Evolutionary conservation across 1,140 invertebrate genomes (phyloP).

Genomic region (Melipona quadrifasciata): DNA sequence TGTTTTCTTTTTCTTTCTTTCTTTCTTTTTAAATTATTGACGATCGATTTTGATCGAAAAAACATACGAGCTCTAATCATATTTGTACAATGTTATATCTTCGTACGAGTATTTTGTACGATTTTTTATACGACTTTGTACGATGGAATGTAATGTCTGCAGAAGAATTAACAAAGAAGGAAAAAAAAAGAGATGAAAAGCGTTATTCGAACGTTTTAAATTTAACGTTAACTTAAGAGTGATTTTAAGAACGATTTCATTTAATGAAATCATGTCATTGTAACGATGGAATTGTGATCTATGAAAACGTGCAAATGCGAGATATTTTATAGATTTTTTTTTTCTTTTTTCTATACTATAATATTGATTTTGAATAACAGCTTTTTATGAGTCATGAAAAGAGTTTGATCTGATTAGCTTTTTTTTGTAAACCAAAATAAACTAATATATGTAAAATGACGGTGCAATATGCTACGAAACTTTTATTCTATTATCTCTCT

Average conservation of each 20-base stretch:
- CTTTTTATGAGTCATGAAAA: neutral
- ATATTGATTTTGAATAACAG: constrained; percentile 3
- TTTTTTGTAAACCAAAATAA: constrained; percentile 14
- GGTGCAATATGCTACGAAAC: constrained; percentile 29
- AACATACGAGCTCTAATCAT: neutral
- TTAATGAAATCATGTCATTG: neutral
- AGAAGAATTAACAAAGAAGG: constrained; percentile 12
- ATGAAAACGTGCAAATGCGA: constrained; percentile 6
- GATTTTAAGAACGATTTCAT: constrained; percentile 33
- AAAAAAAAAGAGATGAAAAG: neutral
- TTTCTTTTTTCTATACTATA: neutral
- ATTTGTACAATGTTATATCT: neutral
- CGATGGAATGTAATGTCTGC: neutral
- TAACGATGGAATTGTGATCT: constrained; percentile 4
- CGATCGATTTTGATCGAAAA: neutral
- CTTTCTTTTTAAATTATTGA: constrained; percentile 35
- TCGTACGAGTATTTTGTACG: constrained; percentile 16
- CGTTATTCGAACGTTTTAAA: constrained; percentile 22
- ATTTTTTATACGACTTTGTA: constrained; percentile 35
- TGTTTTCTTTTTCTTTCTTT: neutral
- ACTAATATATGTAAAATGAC: constrained; percentile 13
- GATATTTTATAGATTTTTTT: constrained; percentile 1
- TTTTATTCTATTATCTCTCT: neutral
- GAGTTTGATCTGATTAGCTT: neutral
- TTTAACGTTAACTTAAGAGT: too few species aligned